Base-by-base conservation (phyloP, 2,888 invertebrate species). In the Hofmannophila pseudospretella region DNA sequence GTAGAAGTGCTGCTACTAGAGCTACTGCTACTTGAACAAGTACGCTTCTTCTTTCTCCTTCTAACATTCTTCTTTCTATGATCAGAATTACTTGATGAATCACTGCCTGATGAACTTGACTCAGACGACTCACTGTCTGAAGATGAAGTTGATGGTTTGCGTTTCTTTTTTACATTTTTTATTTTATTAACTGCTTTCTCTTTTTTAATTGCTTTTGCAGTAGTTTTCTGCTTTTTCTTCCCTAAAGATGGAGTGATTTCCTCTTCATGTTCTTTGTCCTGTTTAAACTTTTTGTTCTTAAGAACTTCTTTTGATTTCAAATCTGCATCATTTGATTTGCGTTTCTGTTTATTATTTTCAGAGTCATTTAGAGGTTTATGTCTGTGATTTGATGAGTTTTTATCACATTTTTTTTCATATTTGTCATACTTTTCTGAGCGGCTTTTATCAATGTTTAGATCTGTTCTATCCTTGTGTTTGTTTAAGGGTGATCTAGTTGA, bases 21-120 rank as follows among this genome's bases (percentile, higher is more conserved):
- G 44, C 70, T 75, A 45, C 79, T 79, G 35, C 67, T 72, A 40
- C 73, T 80, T n/a, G 75, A 71, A 16, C 75, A 62, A 13, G 77
- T 77, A 46, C 61, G 54, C 39, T 71, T 75, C 46, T 67, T 73
- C 44, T 61, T 75, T 48, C 60, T 73, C 36, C 55, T 61, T 46
- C 49, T 58, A 13, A 54, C 36, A 34, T 60, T 67, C 34, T 61
- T 81, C 47, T 67, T 80, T 38, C 62, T 78, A 32, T 47, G 55
- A 41, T 69, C 67, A 23, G 58, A 61, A 22, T 76, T 78, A 56
- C 77, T 79, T 8, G 81, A 78, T 11, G 80, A 74, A 3, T 73
- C 73, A 47, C 72, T 74, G 44, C 68, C 75, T 2, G 80, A 65
- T 23, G 76, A 70, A 52, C 71, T 81, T 16, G 39, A 27, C 9